A percentile compares a stretch with the other conserved stretches of the same genome.
phyloP scores from a whole-genome alignment of 2,888 invertebrate genomes.

The Patella ulyssiponensis region DNA sequence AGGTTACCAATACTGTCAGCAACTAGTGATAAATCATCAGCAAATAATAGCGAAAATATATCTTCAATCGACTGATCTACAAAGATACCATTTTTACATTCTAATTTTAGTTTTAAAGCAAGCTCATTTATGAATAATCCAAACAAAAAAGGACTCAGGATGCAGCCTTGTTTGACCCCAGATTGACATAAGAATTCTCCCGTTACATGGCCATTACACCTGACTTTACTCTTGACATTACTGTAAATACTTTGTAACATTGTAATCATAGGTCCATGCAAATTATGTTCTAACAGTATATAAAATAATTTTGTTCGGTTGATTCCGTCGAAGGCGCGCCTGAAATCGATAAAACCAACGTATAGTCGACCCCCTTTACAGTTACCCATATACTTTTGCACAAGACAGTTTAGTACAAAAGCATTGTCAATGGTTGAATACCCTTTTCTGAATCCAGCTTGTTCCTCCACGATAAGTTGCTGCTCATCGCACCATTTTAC shows the following conservation, averaged over 20 bases:
- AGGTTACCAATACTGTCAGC: too few species aligned
- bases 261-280: background rate
- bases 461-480: constrained; percentile 5
- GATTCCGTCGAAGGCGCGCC: too few species aligned
- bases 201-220: background rate
- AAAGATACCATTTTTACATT: background rate
- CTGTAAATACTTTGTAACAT: background rate
- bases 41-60: too few species aligned
- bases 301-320: background rate
- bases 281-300: background rate
- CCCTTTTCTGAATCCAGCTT: background rate
- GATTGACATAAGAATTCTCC: background rate
- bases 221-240: background rate
- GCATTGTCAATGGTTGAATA: too few species aligned
- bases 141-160: background rate
- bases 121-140: background rate
- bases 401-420: too few species aligned
- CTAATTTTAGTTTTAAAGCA: background rate
- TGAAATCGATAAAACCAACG: too few species aligned
- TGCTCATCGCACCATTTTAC: constrained; percentile 16
- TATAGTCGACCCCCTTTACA: too few species aligned
- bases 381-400: too few species aligned
- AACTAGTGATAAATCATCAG: too few species aligned
- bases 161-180: background rate
- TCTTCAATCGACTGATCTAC: too few species aligned